Evolutionary conservation across 2,113 vertebrate genomes (phyloP).

Genomic region (Oncorhynchus gorbuscha): DNA sequence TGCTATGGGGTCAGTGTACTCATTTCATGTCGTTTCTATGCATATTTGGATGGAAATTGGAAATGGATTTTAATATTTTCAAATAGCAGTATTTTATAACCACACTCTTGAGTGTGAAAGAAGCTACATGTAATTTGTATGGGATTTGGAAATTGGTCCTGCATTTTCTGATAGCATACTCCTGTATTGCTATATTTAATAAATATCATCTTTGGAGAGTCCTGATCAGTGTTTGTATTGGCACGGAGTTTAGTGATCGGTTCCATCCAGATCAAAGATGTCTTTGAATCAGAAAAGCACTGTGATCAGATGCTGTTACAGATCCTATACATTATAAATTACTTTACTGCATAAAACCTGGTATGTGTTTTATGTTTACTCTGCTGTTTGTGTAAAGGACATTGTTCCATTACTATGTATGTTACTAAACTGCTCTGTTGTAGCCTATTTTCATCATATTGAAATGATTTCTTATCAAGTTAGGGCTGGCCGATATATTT

Average conservation of each 20-base stretch:
- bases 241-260: no score
- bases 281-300: not conserved
- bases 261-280: not conserved
- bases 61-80: not conserved
- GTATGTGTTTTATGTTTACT: not conserved
- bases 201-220: not conserved
- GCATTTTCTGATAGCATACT: not conserved
- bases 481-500: no score
- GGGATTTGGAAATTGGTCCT: no score
- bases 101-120: no score
- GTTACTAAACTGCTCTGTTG: not conserved
- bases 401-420: not conserved
- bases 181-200: not conserved
- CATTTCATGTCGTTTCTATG: slow-evolving; percentile 36
- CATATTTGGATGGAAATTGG: slow-evolving; percentile 13
- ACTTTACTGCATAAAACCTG: not conserved
- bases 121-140: no score
- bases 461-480: not conserved
- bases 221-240: not conserved
- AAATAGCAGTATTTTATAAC: no score
- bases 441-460: not conserved
- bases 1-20: slow-evolving; percentile 11
- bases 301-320: not conserved
- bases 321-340: not conserved
- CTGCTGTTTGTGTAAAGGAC: not conserved